Base-by-base conservation (phyloP, 2,797 vertebrate genomes). In the Chrosomus eos region DNA sequence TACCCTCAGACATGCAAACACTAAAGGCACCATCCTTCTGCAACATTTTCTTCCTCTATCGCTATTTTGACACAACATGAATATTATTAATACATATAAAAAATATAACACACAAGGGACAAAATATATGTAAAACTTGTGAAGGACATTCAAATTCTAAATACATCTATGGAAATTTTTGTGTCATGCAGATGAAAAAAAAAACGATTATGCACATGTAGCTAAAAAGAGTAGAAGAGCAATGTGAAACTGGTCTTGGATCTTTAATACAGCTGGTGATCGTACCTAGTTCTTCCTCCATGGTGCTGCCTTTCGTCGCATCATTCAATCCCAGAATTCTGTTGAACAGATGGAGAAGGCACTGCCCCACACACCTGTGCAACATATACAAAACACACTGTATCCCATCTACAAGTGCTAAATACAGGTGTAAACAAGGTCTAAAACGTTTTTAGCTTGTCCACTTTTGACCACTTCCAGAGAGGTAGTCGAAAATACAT, bases 271-370 rank as follows among this genome's bases (percentile, higher is more conserved):
- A 26, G 33, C 3, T 23, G 40, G 10, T 18, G 31, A n/a, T 85
- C 66, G 92, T 97, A 99, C 98, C 98, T 92, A 99, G 89, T 93
- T 99, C 98, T 92, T 99, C 97, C 92, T 99, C 98, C 98, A 99
- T 99, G 84, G 98, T 99, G 88, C 95, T 94, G 64, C 94, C 92
- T 0, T 95, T 96, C 83, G 86, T 89, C 78, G 92, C 94, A 86
- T 96, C 96, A 55, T 96, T 97, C 89, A 99, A 93, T 10, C 97
- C 98, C 73, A 99, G 92, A 18, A 99, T 97, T 94, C 98, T 96
- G 95, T 99, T 99, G 93, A 99, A 97, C 82, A 99, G 91, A 99
- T 99, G 31, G 98, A 99, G 94, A 99, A 99, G 45, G 98, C 98
- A 83, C 98, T 99, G 88, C 98, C 98, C 98, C 98, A 99, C 76